A percentile compares a stretch with the other conserved stretches of the same genome.
Conservation (phyloP, 2,113 vertebrate species). For the Cavia porcellus region DNA sequence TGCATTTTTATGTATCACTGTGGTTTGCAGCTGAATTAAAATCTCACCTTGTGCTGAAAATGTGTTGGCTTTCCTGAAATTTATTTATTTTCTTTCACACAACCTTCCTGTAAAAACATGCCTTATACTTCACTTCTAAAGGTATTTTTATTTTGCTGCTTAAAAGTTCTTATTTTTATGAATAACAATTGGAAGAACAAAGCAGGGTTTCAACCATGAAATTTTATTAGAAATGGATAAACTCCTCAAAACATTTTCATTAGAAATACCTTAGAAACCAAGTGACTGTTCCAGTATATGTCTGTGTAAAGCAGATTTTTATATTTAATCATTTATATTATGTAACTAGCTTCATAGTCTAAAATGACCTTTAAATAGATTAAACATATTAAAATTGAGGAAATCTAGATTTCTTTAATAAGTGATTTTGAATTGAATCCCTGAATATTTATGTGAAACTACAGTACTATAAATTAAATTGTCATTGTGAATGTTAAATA, state of each 20-base stretch:
- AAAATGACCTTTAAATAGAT: not conserved
- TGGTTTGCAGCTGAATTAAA: not conserved
- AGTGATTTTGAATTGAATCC: not conserved
- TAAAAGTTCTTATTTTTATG: not conserved
- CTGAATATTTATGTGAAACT: not conserved
- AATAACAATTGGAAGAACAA: not conserved
- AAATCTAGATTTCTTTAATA: not conserved
- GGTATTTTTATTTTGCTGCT: not conserved
- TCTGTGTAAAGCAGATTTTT: not conserved
- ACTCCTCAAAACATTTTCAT: not conserved
- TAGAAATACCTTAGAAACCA: not conserved
- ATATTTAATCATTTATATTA: not conserved
- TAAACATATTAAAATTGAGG: no score
- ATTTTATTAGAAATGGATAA: not conserved
- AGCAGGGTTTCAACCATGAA: not conserved
- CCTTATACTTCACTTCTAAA: not conserved
- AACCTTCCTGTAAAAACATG: not conserved
- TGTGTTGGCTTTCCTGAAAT: not conserved
- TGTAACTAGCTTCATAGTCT: not conserved
- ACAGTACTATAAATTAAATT: not conserved
- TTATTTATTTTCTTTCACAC: not conserved
- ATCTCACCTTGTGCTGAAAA: not conserved
- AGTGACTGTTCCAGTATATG: not conserved
- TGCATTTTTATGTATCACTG: not conserved
- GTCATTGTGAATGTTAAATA: not conserved